Percentiles rank a stretch among this genome's conserved stretches.
Conservation (phyloP, 2,113 vertebrate genomes). For the Antennarius striatus region DNA sequence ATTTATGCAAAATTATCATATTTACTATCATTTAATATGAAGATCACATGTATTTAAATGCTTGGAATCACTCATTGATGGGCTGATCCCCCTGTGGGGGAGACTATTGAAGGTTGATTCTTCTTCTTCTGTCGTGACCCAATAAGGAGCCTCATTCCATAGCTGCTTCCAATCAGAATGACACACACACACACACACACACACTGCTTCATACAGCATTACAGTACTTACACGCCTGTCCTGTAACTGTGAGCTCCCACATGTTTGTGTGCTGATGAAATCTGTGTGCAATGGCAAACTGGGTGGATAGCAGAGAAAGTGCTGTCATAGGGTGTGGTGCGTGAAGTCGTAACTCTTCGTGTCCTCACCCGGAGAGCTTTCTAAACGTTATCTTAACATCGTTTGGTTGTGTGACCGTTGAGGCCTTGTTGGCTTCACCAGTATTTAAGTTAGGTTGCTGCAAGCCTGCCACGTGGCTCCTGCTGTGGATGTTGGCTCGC, state of each 20-base stretch:
- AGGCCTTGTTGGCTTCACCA: too few relatives aligned
- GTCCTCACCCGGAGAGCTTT: too few relatives aligned
- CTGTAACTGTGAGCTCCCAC: background rate
- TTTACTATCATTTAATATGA: slow-evolving; percentile 7
- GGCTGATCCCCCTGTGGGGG: background rate
- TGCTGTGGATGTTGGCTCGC: too few relatives aligned
- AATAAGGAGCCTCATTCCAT: background rate
- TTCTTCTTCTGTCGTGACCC: slow-evolving; percentile 2
- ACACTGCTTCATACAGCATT: background rate
- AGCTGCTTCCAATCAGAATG: slow-evolving; percentile 34
- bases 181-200: slow-evolving; percentile 16
- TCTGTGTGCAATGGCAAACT: slow-evolving; percentile 9
- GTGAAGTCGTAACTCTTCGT: too few relatives aligned
- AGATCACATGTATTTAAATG: background rate
- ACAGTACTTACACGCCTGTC: slow-evolving; percentile 7
- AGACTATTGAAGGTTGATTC: too few relatives aligned
- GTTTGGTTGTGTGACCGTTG: too few relatives aligned
- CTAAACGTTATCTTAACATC: too few relatives aligned
- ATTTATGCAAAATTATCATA: background rate
- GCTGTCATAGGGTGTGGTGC: background rate
- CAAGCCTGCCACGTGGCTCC: too few relatives aligned
- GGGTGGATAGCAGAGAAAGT: slow-evolving; percentile 27
- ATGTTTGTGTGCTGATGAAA: background rate
- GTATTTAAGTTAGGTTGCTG: too few relatives aligned
- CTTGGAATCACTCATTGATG: slow-evolving; percentile 11